Evolutionary conservation across 30 jellyfish, hydroid and myxozoan species (phyloP).

Genomic region (Hydractinia symbiolongicarpus): DNA sequence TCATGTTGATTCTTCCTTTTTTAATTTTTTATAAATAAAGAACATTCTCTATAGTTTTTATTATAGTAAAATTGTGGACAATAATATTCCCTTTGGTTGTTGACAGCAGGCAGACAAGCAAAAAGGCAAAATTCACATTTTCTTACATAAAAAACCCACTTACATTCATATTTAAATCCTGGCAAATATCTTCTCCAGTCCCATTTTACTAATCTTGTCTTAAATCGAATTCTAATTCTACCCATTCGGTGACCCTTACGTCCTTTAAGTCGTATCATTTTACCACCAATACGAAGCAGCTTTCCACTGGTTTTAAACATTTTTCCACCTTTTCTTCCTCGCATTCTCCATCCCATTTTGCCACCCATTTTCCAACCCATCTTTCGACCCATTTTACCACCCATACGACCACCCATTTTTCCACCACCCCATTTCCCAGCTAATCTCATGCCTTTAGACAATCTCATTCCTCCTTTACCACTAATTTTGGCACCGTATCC

Average conservation of each 20-base stretch:
- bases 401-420: constrained; percentile 5
- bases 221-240: constrained; percentile 49
- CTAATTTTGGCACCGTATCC: neutral
- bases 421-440: constrained; percentile 1
- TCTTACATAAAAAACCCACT: constrained; percentile 15
- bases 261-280: constrained; percentile 15
- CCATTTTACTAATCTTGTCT: constrained; percentile 44
- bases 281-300: constrained; percentile 31
- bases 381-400: constrained; percentile 24
- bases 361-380: constrained; percentile 28
- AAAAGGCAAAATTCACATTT: too few species aligned
- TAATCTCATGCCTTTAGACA: neutral
- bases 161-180: constrained; percentile 91
- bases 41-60: too few species aligned
- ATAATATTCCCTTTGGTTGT: too few species aligned
- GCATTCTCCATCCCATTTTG: neutral
- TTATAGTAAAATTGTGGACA: too few species aligned
- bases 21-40: too few species aligned
- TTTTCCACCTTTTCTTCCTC: neutral
- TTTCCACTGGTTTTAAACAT: neutral
- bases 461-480: neutral
- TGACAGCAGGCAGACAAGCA: too few species aligned
- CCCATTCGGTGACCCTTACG: constrained; percentile 38
- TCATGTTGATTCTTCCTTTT: too few species aligned
- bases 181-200: constrained; percentile 82